Evolutionary conservation across 2,797 vertebrate genomes (phyloP).

Genomic region (Eurystomus glaucurus): DNA sequence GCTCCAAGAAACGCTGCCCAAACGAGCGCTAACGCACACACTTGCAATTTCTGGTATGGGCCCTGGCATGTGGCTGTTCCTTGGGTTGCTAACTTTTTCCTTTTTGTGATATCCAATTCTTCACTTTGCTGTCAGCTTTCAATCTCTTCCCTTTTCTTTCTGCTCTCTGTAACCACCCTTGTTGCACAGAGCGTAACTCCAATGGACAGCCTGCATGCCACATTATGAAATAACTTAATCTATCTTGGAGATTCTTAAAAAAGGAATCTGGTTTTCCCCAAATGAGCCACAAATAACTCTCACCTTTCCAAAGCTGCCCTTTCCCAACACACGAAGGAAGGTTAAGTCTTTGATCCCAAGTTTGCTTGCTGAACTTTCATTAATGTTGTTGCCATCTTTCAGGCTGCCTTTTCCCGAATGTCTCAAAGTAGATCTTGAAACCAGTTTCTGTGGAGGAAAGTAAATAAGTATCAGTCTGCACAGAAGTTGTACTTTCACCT

Average conservation of each 20-base stretch:
- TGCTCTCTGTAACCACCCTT: not conserved
- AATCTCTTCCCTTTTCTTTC: not conserved
- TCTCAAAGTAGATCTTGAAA: constrained; percentile 79
- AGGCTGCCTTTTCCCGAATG: constrained; percentile 78
- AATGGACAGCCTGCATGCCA: not conserved
- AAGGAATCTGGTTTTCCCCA: not conserved
- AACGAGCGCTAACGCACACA: not conserved
- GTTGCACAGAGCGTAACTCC: not conserved
- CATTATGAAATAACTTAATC: not conserved
- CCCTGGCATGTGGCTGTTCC: not conserved
- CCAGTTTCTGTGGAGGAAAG: constrained; percentile 74
- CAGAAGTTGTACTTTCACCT: not conserved
- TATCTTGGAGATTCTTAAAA: not conserved
- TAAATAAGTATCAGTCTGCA: not conserved
- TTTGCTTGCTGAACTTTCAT: constrained; percentile 71
- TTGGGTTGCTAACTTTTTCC: not conserved
- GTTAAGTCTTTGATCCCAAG: constrained; percentile 91
- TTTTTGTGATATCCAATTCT: not conserved
- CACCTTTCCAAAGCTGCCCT: constrained; percentile 99
- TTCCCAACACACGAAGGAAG: constrained; percentile 95
- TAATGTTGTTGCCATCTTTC: constrained; percentile 72
- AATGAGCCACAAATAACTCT: constrained; percentile 6
- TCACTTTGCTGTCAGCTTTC: not conserved
- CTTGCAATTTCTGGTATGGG: not conserved
- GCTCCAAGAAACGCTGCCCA: constrained; percentile 21